Conservation (phyloP, 2,113 vertebrate genomes). For the Gulo gulo region DNA sequence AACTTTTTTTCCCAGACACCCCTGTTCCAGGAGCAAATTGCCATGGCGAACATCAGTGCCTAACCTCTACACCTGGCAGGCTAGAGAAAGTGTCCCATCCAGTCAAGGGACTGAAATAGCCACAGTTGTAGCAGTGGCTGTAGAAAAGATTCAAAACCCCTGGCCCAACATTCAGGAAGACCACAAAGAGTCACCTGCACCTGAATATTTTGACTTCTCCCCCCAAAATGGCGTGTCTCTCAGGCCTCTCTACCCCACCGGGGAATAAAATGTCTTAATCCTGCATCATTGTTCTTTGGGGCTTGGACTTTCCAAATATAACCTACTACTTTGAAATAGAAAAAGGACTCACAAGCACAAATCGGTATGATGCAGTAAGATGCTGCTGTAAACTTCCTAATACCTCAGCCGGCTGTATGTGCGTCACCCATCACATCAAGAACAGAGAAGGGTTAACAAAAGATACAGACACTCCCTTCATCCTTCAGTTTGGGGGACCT, state of each 20-base stretch:
- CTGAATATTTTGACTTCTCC: background rate
- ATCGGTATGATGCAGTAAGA: background rate
- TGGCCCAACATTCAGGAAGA: background rate
- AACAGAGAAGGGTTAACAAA: background rate
- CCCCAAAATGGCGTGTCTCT: background rate
- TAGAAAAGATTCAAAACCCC: background rate
- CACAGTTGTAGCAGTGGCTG: no score
- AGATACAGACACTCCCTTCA: background rate
- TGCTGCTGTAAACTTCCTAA: background rate
- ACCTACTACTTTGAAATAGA: background rate
- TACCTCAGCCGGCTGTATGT: background rate
- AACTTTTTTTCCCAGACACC: background rate
- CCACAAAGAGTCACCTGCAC: background rate
- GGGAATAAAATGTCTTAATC: background rate
- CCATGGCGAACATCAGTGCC: accelerated
- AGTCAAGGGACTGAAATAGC: background rate
- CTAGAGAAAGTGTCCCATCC: background rate
- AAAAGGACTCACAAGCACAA: background rate
- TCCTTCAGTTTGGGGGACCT: background rate
- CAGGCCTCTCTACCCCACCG: background rate
- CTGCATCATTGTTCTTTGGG: background rate
- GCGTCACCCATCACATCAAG: background rate
- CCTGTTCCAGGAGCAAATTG: background rate
- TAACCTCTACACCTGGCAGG: background rate
- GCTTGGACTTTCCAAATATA: background rate